These are phyloP conservation scores for Pogonognathellus flavescens DNA, from an alignment of 1,140 invertebrate genomes.

Conservation along the genomic window DNA sequence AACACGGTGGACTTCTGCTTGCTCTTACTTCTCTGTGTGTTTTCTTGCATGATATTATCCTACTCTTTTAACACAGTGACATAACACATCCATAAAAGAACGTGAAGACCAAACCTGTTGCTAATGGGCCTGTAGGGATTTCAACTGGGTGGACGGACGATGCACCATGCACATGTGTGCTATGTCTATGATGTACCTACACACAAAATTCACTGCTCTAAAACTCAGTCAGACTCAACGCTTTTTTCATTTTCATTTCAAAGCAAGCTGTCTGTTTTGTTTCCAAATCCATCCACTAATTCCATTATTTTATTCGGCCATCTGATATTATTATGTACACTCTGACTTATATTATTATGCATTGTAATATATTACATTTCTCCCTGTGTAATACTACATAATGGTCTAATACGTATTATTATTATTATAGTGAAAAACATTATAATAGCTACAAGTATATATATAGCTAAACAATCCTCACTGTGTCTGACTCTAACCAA, in stretches of 20 bases:
- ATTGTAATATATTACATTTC: too few species aligned
- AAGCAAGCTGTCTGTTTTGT: constrained; percentile 12
- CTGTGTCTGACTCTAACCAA: too few species aligned
- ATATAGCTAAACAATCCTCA: too few species aligned
- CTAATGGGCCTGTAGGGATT: constrained; percentile 43
- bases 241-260: constrained; percentile 31
- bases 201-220: not conserved
- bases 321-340: not conserved
- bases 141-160: not conserved
- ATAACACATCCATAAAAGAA: constrained; percentile 46
- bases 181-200: not conserved
- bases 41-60: not conserved
- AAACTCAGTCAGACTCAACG: constrained; percentile 21
- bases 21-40: not conserved
- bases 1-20: not conserved
- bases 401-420: not conserved
- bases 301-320: not conserved
- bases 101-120: constrained; percentile 52
- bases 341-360: not conserved
- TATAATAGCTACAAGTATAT: too few species aligned
- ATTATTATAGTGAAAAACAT: too few species aligned
- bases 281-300: constrained; percentile 41
- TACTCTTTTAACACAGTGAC: constrained; percentile 42
- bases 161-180: too few species aligned
- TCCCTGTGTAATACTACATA: not conserved